Evolutionary conservation across 2,888 invertebrate species (phyloP).

Genomic region (Tipula vernalis): DNA sequence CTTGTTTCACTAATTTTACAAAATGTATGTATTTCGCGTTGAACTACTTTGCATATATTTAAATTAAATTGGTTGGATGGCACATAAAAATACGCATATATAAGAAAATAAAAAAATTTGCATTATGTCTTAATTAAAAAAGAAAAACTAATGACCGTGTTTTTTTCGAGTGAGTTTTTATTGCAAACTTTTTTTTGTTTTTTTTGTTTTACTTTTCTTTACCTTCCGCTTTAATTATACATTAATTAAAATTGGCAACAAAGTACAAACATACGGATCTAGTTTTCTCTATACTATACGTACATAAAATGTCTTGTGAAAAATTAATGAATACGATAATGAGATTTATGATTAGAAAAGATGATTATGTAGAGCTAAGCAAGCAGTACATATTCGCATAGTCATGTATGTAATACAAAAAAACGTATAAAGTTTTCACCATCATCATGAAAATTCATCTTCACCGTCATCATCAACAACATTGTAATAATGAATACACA

Average conservation of each 20-base stretch:
- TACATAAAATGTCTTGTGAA: neutral
- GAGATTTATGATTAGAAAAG: constrained; percentile 4
- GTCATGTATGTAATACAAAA: neutral
- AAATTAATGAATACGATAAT: neutral
- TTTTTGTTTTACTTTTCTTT: neutral
- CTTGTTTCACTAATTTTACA: neutral
- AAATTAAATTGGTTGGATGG: neutral
- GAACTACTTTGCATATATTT: neutral
- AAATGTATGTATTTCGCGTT: neutral
- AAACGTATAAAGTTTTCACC: neutral
- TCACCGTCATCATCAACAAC: neutral
- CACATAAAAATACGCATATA: neutral
- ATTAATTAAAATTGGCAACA: neutral
- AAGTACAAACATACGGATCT: neutral
- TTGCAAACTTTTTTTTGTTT: neutral
- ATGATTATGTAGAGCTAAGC: neutral
- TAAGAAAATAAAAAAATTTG: neutral
- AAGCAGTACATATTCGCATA: neutral
- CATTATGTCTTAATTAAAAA: neutral
- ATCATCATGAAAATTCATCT: neutral
- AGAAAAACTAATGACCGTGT: neutral
- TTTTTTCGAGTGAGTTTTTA: neutral
- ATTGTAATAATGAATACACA: neutral
- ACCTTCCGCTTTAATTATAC: neutral
- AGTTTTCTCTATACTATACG: neutral